phyloP scores from a whole-genome alignment of 2,113 vertebrate species.

The Naja naja region DNA sequence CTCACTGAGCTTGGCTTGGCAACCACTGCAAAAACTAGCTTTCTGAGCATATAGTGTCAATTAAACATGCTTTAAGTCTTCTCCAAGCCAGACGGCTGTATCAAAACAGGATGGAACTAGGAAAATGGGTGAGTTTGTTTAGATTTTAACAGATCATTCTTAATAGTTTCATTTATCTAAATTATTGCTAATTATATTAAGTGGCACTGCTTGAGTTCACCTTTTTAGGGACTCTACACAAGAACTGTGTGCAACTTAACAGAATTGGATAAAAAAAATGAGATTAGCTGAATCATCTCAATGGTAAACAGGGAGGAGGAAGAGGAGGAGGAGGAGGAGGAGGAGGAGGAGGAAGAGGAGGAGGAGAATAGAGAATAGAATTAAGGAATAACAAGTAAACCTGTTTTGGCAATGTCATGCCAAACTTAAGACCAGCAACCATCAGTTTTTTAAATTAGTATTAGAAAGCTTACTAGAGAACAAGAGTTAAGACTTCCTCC shows the following conservation, averaged over 20 bases:
- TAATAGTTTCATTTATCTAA: not conserved
- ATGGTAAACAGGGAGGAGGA: not conserved
- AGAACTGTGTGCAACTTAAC: not conserved
- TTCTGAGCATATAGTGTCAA: not conserved
- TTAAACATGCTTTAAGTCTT: not conserved
- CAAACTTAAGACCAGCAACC: not conserved
- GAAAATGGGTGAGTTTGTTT: conserved; percentile 9
- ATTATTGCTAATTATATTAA: not conserved
- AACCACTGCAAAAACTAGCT: not conserved
- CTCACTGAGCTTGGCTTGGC: not conserved
- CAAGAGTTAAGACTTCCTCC: not conserved
- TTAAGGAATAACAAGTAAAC: not conserved
- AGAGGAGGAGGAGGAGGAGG: not conserved
- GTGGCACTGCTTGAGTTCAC: not conserved
- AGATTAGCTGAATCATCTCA: not conserved
- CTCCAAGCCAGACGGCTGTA: not conserved
- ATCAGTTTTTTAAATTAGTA: not conserved
- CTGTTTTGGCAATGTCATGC: not conserved
- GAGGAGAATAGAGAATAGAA: not conserved
- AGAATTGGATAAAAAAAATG: not conserved
- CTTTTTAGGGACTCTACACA: not conserved
- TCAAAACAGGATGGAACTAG: not conserved
- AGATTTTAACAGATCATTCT: not conserved
- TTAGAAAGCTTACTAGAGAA: not conserved
- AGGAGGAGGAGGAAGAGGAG: too few relatives aligned